A percentile compares a stretch with the other conserved stretches of the same genome.
Evolutionary conservation across 2,797 vertebrate species (phyloP).

Genomic region (Leptodactylus fallax): DNA sequence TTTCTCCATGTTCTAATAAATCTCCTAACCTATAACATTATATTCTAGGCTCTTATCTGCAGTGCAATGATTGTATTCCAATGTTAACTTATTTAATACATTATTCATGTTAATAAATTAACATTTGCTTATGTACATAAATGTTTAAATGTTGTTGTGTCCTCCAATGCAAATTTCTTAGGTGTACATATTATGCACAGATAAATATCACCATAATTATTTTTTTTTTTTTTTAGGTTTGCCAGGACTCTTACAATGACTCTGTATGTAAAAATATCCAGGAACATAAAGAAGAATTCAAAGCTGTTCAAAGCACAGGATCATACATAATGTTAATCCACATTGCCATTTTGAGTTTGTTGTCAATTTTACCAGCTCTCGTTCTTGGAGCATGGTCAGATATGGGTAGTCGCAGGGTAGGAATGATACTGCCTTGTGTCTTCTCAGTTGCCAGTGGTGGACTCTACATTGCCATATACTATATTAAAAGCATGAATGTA

Average conservation of each 20-base stretch:
- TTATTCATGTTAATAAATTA: too few species aligned
- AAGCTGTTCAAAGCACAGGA: constrained; percentile 64
- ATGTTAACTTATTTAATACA: too few species aligned
- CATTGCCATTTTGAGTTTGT: constrained; percentile 63
- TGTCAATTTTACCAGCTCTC: constrained; percentile 71
- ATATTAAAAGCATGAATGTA: constrained; percentile 62
- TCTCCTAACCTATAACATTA: too few species aligned
- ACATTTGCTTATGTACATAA: not conserved
- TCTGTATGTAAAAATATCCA: constrained; percentile 63
- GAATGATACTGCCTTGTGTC: constrained; percentile 69
- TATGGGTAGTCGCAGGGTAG: constrained; percentile 60
- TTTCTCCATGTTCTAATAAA: too few species aligned
- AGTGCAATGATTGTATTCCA: too few species aligned
- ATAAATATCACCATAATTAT: not conserved
- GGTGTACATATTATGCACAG: not conserved
- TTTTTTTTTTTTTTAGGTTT: constrained; percentile 66
- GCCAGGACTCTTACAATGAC: constrained; percentile 65
- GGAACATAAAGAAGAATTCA: constrained; percentile 53
- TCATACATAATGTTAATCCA: constrained; percentile 70
- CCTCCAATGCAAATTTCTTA: not conserved
- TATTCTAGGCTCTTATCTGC: too few species aligned
- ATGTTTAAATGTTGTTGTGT: not conserved
- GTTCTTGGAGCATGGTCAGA: constrained; percentile 75
- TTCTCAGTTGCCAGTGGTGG: constrained; percentile 67
- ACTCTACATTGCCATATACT: constrained; percentile 65